Evolutionary conservation across 2,888 invertebrate genomes (phyloP).

Genomic region (Drosophila atripex): DNA sequence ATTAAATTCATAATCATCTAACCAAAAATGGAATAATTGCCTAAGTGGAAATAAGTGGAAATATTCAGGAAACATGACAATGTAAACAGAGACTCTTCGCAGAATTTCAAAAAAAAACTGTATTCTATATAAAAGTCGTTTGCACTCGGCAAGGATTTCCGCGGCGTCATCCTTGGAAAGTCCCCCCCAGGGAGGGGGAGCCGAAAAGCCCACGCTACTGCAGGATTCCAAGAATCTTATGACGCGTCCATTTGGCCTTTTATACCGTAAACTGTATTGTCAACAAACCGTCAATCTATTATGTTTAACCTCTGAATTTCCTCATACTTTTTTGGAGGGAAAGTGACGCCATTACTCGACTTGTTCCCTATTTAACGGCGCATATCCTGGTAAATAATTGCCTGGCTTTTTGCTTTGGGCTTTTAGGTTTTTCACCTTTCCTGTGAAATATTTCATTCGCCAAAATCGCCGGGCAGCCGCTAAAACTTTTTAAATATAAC

Average conservation of each 20-base stretch:
- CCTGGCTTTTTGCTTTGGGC: conserved; percentile 40
- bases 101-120: background rate
- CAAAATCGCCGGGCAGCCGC: conserved; percentile 41
- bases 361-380: conserved; percentile 57
- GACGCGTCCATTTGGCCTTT: conserved; percentile 37
- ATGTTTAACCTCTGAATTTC: conserved; percentile 24
- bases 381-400: conserved; percentile 63
- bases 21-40: conserved; percentile 15
- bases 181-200: background rate
- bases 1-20: conserved; percentile 1
- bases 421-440: background rate
- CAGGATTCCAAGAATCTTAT: conserved; percentile 49
- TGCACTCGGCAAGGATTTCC: conserved; percentile 34
- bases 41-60: too few relatives aligned
- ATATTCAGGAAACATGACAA: background rate
- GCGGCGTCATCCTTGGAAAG: conserved; percentile 23
- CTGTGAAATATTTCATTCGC: conserved; percentile 47
- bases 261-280: conserved; percentile 24
- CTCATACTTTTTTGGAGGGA: conserved; percentile 1
- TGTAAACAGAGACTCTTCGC: background rate
- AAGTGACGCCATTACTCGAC: conserved; percentile 31
- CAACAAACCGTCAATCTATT: conserved; percentile 23
- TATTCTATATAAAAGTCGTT: background rate
- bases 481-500: conserved; percentile 59
- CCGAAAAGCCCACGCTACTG: conserved; percentile 40